These are phyloP conservation scores for Pachypanchax playfairii DNA, from an alignment of 2,113 vertebrate species.

Conservation along the genomic window DNA sequence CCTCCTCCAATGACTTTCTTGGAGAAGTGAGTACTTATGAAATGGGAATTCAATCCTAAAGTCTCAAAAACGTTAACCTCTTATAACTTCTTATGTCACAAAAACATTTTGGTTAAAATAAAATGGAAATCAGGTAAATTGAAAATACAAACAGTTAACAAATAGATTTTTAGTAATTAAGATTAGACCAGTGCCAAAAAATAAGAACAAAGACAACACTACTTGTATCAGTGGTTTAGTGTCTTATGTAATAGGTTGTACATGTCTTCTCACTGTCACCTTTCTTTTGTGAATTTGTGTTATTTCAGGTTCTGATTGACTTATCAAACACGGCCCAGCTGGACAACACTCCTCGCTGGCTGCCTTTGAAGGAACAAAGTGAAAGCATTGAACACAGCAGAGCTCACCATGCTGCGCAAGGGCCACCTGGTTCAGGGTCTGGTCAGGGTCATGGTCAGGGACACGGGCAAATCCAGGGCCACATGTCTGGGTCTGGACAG, in stretches of 20 bases:
- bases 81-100: not conserved
- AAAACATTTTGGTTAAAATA: too few relatives aligned
- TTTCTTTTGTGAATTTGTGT: conserved; percentile 14
- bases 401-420: conserved; percentile 84
- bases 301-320: conserved; percentile 91
- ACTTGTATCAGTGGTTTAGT: not conserved
- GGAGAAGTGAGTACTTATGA: conserved; percentile 89
- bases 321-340: conserved; percentile 89
- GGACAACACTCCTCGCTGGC: conserved; percentile 95
- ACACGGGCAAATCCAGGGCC: conserved; percentile 41
- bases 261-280: not conserved
- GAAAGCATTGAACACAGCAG: conserved; percentile 92
- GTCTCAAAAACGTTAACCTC: conserved; percentile 21
- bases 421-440: conserved; percentile 71
- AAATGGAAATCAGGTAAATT: too few relatives aligned
- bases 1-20: conserved; percentile 97
- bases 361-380: conserved; percentile 92
- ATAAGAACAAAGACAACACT: too few relatives aligned
- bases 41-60: conserved; percentile 2
- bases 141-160: too few relatives aligned
- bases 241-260: not conserved
- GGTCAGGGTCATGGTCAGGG: conserved; percentile 52
- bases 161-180: too few relatives aligned
- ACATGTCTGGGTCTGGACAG: conserved; percentile 56
- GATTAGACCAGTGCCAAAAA: too few relatives aligned